These are phyloP conservation scores for Pseudomyrmex gracilis DNA, from an alignment of 1,140 invertebrate genomes.

Conservation along the genomic window DNA sequence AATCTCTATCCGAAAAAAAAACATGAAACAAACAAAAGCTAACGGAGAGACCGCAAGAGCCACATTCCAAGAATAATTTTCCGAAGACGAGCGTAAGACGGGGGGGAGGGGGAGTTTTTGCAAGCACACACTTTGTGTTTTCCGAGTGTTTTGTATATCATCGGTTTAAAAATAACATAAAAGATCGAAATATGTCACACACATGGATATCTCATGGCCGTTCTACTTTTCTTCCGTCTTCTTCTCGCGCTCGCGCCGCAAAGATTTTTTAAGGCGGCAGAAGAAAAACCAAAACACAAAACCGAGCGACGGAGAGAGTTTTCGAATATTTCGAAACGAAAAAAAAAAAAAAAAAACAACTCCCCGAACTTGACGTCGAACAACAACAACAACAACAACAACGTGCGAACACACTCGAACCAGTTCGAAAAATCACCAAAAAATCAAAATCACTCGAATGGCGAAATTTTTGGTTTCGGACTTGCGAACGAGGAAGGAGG, in stretches of 20 bases:
- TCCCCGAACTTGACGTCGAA: too few relatives aligned
- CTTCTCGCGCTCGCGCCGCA: not conserved
- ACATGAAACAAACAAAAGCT: conserved; percentile 36
- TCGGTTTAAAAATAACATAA: conserved; percentile 76
- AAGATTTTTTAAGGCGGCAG: not conserved
- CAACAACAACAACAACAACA: too few relatives aligned
- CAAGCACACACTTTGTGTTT: conserved; percentile 62
- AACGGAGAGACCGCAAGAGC: conserved; percentile 33
- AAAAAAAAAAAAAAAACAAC: too few relatives aligned
- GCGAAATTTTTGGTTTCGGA: not conserved
- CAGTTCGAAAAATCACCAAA: too few relatives aligned
- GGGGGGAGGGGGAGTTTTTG: conserved; percentile 31
- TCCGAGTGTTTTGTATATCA: conserved; percentile 64
- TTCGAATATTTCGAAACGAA: too few relatives aligned
- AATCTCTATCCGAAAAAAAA: not conserved
- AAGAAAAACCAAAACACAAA: too few relatives aligned
- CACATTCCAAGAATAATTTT: conserved; percentile 63
- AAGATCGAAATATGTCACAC: conserved; percentile 64
- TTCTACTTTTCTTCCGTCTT: conserved; percentile 28
- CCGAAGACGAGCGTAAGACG: conserved; percentile 15
- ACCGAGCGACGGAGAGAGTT: too few relatives aligned
- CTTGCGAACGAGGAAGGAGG: too few relatives aligned
- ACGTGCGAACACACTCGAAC: too few relatives aligned
- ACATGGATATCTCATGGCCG: conserved; percentile 60
- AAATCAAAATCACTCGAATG: conserved; percentile 7